Conservation (phyloP, 2,797 vertebrate species). For the Taeniopygia guttata region DNA sequence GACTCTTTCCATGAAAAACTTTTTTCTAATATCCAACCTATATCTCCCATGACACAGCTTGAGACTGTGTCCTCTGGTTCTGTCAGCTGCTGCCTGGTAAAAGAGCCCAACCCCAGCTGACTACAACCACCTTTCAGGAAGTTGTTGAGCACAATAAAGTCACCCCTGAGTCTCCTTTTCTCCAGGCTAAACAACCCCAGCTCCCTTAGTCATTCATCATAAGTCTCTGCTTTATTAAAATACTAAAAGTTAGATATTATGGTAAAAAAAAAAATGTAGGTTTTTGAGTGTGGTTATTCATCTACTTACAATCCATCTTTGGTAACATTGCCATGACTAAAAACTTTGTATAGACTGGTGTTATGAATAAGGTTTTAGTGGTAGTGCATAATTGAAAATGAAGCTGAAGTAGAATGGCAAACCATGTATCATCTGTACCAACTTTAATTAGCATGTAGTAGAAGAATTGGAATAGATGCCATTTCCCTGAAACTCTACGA, state of each 20-base stretch:
- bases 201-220: background rate
- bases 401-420: background rate
- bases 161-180: too few relatives aligned
- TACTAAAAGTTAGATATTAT: background rate
- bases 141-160: too few relatives aligned
- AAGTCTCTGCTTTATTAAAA: background rate
- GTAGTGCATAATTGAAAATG: background rate
- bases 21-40: too few relatives aligned
- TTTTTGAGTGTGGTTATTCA: background rate
- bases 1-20: too few relatives aligned
- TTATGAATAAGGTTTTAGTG: background rate
- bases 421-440: background rate
- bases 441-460: background rate
- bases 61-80: too few relatives aligned
- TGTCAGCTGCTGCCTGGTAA: too few relatives aligned
- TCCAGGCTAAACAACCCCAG: too few relatives aligned
- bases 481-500: background rate
- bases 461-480: background rate
- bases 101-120: too few relatives aligned
- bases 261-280: background rate
- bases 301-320: background rate
- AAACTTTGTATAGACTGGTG: background rate
- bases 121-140: too few relatives aligned
- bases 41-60: too few relatives aligned
- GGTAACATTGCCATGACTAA: background rate